Evolutionary conservation across 2,888 invertebrate species (phyloP), one percentile per base, ranked within the genome.

Genomic region (Erynnis tages): DNA sequence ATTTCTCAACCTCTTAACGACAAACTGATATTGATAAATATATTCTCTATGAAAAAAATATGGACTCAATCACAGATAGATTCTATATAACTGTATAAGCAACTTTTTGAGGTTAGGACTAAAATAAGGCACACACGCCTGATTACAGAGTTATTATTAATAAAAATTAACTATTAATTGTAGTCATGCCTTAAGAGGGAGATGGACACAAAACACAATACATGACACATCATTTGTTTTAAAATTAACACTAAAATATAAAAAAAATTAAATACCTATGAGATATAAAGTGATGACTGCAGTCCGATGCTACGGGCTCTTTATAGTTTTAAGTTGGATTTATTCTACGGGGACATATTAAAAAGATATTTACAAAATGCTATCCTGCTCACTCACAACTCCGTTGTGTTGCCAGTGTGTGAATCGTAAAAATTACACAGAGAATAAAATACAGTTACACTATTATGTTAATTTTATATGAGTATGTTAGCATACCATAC

Each of bases 211-310:
- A 67, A 72, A 73, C 69, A 69, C 71, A 74, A 69, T 43, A 74
- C 78, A 83, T 83, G 83, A 87, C 83, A 84, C 83, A 79, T 76
- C 62, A 67, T 77, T 78, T 75, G 71, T 77, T 76, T 69, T 78
- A 79, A 79, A 82, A 81, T 76, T 80, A 81, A 79, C 73, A 73
- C 79, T 83, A 81, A 61, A 62, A 71, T 72, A 71, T 72, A 82
- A 80, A 84, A 79, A 82, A 79, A 74, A 79, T 86, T 87, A 86
- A 86, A 86, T 86, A 88, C 85, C 88, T 88, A 88, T 87, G 88
- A 89, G 88, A 87, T 87, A 88, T 80, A 68, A 58, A 83, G 71
- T 82, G 83, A 85, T 87, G 88, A 88, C 88, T 88, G 69, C 62
- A 73, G 79, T 71, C 81, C 79, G 70, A 67, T 60, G 56, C 60